Evolutionary conservation across 2,113 vertebrate genomes (phyloP).

Genomic region (Origma solitaria): DNA sequence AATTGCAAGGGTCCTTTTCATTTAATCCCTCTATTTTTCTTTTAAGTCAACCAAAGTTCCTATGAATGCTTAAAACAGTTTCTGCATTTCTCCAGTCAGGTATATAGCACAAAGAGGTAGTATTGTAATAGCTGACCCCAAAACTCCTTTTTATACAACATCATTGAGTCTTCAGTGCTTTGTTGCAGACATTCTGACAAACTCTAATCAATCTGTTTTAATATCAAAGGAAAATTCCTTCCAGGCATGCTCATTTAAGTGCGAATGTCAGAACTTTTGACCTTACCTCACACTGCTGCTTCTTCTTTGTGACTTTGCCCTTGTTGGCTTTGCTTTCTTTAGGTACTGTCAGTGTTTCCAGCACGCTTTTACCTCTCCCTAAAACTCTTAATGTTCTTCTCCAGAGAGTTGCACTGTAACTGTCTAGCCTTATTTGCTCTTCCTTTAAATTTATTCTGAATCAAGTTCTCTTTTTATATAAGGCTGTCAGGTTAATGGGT

Average conservation of each 20-base stretch:
- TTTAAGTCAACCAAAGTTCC: not conserved
- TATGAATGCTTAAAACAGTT: not conserved
- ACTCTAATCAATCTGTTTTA: conserved; percentile 25
- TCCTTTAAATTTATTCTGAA: conserved; percentile 2
- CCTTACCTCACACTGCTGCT: not conserved
- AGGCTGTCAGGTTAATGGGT: not conserved
- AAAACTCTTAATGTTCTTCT: not conserved
- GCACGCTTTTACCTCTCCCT: not conserved
- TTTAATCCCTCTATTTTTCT: not conserved
- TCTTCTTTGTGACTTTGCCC: not conserved
- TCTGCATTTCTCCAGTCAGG: not conserved
- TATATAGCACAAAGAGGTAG: not conserved
- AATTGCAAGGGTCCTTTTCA: not conserved
- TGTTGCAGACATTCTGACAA: not conserved
- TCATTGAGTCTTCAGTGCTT: not conserved
- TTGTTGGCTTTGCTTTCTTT: not conserved
- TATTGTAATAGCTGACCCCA: not conserved
- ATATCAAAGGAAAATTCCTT: conserved; percentile 24
- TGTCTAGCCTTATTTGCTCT: not conserved
- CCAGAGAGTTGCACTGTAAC: not conserved
- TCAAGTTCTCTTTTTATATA: not conserved
- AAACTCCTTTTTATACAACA: conserved; percentile 16
- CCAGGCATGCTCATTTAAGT: conserved; percentile 15
- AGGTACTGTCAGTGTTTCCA: conserved; percentile 13
- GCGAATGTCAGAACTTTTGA: not conserved